These are phyloP conservation scores for Spatulosminthurus flaviceps DNA, from an alignment of 2,888 invertebrate species.

Conservation along the genomic window DNA sequence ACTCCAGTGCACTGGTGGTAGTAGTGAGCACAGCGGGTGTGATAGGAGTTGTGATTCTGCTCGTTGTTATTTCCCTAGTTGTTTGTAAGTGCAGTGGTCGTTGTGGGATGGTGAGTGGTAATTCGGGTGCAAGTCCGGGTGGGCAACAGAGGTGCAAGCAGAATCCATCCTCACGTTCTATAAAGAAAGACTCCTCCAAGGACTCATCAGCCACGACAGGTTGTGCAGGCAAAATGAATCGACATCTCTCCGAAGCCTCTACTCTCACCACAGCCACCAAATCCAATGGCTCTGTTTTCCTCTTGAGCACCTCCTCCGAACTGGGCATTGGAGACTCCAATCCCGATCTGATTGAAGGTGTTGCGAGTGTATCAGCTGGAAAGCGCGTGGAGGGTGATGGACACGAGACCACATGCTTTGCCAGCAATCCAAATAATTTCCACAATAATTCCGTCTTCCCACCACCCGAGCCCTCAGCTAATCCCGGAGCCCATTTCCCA, in stretches of 20 bases:
- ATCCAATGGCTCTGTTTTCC: slow-evolving; percentile 63
- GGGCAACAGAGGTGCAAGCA: slow-evolving; percentile 42
- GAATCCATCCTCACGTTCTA: neutral
- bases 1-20: slow-evolving; percentile 60
- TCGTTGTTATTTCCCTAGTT: slow-evolving; percentile 74
- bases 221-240: slow-evolving; percentile 54
- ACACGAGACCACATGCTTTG: slow-evolving; percentile 53
- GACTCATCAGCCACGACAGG: slow-evolving; percentile 19
- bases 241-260: slow-evolving; percentile 61
- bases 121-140: slow-evolving; percentile 16
- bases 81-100: slow-evolving; percentile 66
- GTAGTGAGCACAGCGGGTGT: slow-evolving; percentile 61
- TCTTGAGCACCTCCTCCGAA: slow-evolving; percentile 62
- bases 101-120: slow-evolving; percentile 52
- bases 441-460: slow-evolving; percentile 36
- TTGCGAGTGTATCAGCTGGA: slow-evolving; percentile 28
- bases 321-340: slow-evolving; percentile 62
- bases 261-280: slow-evolving; percentile 63
- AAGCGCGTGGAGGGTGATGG: slow-evolving; percentile 62
- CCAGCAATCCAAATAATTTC: slow-evolving; percentile 48
- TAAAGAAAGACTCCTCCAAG: slow-evolving; percentile 53
- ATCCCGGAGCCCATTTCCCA: slow-evolving; percentile 30
- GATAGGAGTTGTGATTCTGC: slow-evolving; percentile 69
- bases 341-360: slow-evolving; percentile 63
- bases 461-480: slow-evolving; percentile 18